Evolutionary conservation across 2,113 vertebrate genomes (phyloP).

Genomic region (Leptocoma aspasia): DNA sequence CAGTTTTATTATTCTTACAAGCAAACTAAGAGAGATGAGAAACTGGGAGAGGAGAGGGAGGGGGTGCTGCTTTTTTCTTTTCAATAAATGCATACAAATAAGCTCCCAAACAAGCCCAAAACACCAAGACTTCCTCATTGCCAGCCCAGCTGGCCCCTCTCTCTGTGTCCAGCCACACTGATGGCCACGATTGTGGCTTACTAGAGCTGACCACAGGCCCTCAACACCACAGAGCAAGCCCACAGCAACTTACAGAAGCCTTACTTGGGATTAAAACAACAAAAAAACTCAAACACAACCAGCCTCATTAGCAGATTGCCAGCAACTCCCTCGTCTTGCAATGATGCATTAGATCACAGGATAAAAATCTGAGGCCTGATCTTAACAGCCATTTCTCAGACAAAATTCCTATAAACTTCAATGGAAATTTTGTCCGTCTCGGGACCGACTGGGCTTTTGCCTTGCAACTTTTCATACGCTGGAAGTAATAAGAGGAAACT

Average conservation of each 20-base stretch:
- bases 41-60: background rate
- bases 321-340: background rate
- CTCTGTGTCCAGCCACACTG: background rate
- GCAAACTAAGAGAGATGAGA: background rate
- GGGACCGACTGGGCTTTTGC: background rate
- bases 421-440: background rate
- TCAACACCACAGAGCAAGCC: background rate
- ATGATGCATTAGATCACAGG: background rate
- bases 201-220: background rate
- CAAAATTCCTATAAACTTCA: conserved; percentile 9
- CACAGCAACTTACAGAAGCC: background rate
- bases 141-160: background rate
- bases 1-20: background rate
- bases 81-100: background rate
- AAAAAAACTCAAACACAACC: background rate
- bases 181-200: background rate
- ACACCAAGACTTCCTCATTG: background rate
- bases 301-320: background rate
- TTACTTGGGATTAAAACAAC: background rate
- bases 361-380: background rate
- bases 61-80: background rate
- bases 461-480: conserved; percentile 26
- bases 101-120: background rate
- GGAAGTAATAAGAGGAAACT: conserved; percentile 57
- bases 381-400: background rate